Percentiles rank a stretch among this genome's conserved stretches.
Conservation (phyloP, 2,888 invertebrate species). For the Arge pagana region DNA sequence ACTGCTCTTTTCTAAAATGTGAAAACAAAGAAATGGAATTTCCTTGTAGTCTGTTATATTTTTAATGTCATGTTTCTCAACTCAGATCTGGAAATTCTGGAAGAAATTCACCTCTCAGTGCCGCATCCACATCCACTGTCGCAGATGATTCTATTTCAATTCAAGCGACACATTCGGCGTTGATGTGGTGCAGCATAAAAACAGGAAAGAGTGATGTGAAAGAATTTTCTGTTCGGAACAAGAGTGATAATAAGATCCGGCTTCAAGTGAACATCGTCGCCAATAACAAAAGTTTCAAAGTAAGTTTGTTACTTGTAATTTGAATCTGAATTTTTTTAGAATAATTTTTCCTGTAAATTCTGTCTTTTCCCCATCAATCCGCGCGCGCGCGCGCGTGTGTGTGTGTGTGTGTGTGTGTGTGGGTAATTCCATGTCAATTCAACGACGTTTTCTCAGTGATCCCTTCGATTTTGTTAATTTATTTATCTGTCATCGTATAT, state of each 20-base stretch:
- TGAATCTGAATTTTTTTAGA: not conserved
- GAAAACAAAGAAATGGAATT: not conserved
- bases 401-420: too few relatives aligned
- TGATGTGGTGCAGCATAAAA: slow-evolving; percentile 67
- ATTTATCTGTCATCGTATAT: too few relatives aligned
- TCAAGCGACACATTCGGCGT: slow-evolving; percentile 62
- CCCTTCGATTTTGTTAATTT: too few relatives aligned
- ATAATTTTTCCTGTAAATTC: too few relatives aligned
- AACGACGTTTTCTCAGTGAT: too few relatives aligned
- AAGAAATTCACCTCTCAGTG: slow-evolving; percentile 51
- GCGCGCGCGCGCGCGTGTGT: too few relatives aligned
- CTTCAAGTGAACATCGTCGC: slow-evolving; percentile 60
- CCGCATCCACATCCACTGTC: slow-evolving; percentile 45
- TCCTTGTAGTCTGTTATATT: not conserved
- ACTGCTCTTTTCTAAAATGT: too few relatives aligned
- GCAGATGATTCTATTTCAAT: slow-evolving; percentile 57
- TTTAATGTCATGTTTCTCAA: not conserved
- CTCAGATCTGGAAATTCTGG: slow-evolving; percentile 39
- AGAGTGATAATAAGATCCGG: slow-evolving; percentile 62
- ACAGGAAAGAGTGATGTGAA: slow-evolving; percentile 62
- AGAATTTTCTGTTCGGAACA: slow-evolving; percentile 64
- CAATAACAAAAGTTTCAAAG: slow-evolving; percentile 50
- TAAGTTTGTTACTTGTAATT: slow-evolving; percentile 40
- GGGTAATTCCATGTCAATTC: too few relatives aligned
- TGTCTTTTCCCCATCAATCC: too few relatives aligned